These are phyloP conservation scores for Paramacrobiotus metropolitanus DNA, from an alignment of 1,140 invertebrate genomes.

Conservation along the genomic window DNA sequence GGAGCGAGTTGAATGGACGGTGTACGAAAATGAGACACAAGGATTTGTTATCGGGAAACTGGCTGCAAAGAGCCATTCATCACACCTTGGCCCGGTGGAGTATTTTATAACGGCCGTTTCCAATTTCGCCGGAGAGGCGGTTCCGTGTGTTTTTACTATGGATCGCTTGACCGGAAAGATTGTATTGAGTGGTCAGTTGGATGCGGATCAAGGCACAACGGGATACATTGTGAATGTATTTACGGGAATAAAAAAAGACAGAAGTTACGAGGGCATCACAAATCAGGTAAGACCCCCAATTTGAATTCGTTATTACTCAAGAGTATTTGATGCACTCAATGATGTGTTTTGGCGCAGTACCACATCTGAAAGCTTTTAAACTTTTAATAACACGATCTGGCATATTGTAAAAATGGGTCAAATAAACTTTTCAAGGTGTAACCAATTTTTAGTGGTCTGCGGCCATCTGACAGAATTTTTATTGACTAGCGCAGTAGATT, in stretches of 20 bases:
- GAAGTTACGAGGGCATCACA: not conserved
- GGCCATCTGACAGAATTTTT: too few species aligned
- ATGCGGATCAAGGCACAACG: not conserved
- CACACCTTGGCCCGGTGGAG: conserved; percentile 30
- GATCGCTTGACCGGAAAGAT: conserved; percentile 65
- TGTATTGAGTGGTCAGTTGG: not conserved
- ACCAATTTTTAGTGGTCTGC: too few species aligned
- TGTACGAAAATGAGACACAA: conserved; percentile 62
- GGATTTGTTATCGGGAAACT: conserved; percentile 58
- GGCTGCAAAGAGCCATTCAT: conserved; percentile 30
- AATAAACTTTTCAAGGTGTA: too few species aligned
- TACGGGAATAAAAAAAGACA: not conserved
- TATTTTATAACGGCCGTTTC: conserved; percentile 75
- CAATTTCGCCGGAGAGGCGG: conserved; percentile 24
- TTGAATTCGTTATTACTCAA: too few species aligned
- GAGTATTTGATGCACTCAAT: too few species aligned
- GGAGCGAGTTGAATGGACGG: conserved; percentile 27
- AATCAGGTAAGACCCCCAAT: not conserved
- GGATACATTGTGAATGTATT: not conserved
- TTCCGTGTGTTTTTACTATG: conserved; percentile 54
- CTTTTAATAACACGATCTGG: too few species aligned
- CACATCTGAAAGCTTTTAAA: too few species aligned
- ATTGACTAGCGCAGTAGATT: too few species aligned
- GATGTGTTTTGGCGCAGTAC: too few species aligned
- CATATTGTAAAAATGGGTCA: too few species aligned